These are phyloP conservation scores for Oenanthe melanoleuca DNA, from an alignment of 2,113 vertebrate species.

Conservation along the genomic window DNA sequence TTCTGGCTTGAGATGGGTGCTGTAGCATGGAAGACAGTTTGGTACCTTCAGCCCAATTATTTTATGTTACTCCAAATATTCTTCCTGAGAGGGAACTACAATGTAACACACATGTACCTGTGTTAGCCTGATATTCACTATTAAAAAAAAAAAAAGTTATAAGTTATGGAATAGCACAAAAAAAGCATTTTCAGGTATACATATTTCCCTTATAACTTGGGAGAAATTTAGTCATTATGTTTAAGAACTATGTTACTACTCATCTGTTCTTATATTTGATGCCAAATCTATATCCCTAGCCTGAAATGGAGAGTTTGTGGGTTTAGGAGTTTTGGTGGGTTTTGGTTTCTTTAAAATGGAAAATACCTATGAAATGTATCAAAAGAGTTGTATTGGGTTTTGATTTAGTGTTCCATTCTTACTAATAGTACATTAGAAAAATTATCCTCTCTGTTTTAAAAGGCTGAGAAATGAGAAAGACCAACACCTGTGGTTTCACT, in stretches of 20 bases:
- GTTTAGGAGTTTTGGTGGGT: not conserved
- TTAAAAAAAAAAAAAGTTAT: not conserved
- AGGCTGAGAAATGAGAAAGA: not conserved
- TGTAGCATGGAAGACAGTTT: not conserved
- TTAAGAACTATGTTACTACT: not conserved
- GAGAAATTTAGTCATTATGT: not conserved
- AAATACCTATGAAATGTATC: not conserved
- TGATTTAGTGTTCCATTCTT: not conserved
- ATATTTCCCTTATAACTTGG: not conserved
- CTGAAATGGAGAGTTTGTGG: not conserved
- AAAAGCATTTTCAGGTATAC: not conserved
- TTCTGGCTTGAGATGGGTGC: not conserved
- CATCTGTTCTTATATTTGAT: not conserved
- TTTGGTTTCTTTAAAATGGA: not conserved
- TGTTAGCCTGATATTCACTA: not conserved
- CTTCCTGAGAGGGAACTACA: not conserved
- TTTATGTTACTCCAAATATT: not conserved
- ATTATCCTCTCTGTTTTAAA: not conserved
- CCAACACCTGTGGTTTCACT: not conserved
- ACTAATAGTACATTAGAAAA: not conserved
- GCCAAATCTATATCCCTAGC: not conserved
- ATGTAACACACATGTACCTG: not conserved
- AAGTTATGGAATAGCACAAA: not conserved
- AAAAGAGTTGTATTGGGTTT: not conserved
- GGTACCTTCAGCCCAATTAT: not conserved